phyloP scores from a whole-genome alignment of 2,113 vertebrate species.

The Nymphicus hollandicus region DNA sequence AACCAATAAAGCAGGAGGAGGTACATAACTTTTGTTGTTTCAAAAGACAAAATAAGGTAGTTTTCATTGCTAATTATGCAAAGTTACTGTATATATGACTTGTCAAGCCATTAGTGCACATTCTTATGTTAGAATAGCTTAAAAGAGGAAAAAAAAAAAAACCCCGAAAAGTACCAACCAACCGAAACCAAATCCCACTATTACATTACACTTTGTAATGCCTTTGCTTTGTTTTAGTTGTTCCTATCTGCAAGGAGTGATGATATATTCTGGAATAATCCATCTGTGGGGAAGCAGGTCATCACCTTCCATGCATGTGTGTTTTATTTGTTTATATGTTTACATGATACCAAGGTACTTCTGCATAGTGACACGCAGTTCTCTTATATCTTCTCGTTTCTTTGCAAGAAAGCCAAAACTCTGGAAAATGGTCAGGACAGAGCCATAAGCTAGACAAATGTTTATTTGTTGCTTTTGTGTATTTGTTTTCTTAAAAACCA shows the following conservation, averaged over 20 bases:
- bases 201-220: background rate
- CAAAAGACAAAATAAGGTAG: background rate
- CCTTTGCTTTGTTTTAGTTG: background rate
- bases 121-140: background rate
- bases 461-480: background rate
- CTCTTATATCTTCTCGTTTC: background rate
- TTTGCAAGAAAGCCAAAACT: background rate
- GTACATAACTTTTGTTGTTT: background rate
- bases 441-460: background rate
- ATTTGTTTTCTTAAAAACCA: background rate
- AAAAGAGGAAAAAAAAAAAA: rapidly evolving
- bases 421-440: background rate
- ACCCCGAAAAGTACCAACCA: background rate
- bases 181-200: rapidly evolving
- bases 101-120: background rate
- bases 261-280: background rate
- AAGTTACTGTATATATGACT: background rate
- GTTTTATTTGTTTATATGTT: background rate
- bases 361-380: background rate
- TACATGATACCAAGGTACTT: background rate
- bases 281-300: background rate
- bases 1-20: background rate
- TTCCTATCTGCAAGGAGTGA: background rate
- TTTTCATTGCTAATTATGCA: background rate
- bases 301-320: background rate